Base-by-base conservation (phyloP, 2,888 invertebrate genomes). In the Coecobrya sp. region DNA sequence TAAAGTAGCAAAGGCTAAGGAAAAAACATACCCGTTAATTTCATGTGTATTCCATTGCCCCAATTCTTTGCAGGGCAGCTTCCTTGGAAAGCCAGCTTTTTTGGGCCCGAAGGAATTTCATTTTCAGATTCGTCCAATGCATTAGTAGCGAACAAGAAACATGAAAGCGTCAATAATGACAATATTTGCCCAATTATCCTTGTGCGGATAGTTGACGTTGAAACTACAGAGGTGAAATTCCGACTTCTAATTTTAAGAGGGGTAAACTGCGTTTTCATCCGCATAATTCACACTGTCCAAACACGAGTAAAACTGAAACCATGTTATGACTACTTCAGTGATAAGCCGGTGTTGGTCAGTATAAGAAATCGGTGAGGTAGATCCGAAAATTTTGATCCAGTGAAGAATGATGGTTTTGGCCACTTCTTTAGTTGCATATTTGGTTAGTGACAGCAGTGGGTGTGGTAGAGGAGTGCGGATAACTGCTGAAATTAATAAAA, bases 371-470 rank as follows among this genome's bases (percentile, higher is more conserved):
- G 3, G 7, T 36, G 36, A 4, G 7, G 36, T 36, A 36, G 36
- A 7, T 36, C 36, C 36, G 36, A n/a, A n/a, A n/a, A n/a, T n/a
- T n/a, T n/a, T n/a, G n/a, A n/a, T n/a, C n/a, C n/a, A n/a, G n/a
- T n/a, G n/a, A n/a, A n/a, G n/a, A n/a, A n/a, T n/a, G n/a, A n/a
- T 36, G 36, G 36, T 16, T 52, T 3, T 52, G 52, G 11, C 52
- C 13, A 22, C 65, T 65, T 22, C 65, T n/a, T n/a, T n/a, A 65
- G 25, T 65, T 65, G 25, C 65, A 65, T 65, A 65, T 11, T 65
- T 65, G 1, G 65, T 22, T 52, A 52, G 11, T 52, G 52, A 36
- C 7, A 36, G 36, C 7, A 36, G 36, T 36, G 36, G 3, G 36
- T 7, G 36, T 36, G 7, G 36, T 36, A 36, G 36, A 36, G 7